Conservation (phyloP, 2,113 vertebrate species). For the Tringa solitaria region DNA sequence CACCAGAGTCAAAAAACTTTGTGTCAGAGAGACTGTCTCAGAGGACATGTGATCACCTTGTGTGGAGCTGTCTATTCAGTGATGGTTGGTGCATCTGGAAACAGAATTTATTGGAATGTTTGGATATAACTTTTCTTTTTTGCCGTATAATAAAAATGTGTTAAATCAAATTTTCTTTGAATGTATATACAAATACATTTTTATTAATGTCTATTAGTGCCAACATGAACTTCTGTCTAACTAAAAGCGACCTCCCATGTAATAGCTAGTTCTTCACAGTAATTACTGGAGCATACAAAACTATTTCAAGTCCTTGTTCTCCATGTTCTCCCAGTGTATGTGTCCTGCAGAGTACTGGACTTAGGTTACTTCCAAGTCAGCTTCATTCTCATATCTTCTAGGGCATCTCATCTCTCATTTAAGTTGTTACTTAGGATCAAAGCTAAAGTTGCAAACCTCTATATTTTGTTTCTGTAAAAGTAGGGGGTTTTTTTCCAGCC, state of each 20-base stretch:
- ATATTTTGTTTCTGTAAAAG: neutral
- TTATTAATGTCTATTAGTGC: neutral
- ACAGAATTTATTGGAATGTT: neutral
- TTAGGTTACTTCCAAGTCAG: neutral
- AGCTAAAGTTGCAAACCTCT: neutral
- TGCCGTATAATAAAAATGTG: neutral
- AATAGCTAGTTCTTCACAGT: neutral
- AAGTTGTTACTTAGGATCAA: neutral
- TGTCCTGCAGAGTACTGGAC: neutral
- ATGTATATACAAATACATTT: neutral
- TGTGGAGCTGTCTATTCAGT: neutral
- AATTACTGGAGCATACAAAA: neutral
- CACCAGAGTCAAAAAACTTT: neutral
- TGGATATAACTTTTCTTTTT: neutral
- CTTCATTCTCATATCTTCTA: neutral
- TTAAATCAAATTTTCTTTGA: neutral
- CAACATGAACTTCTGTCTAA: neutral
- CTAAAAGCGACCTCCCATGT: neutral
- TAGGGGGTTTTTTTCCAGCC: neutral
- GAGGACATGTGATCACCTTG: neutral
- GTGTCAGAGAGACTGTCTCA: neutral
- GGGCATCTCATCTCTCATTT: neutral
- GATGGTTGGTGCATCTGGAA: neutral
- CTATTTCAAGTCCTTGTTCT: neutral
- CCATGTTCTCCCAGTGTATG: neutral